Evolutionary conservation across 1,140 invertebrate genomes (phyloP), one percentile per base, ranked within the genome.

Genomic region (Pseudobourletiella spinata): DNA sequence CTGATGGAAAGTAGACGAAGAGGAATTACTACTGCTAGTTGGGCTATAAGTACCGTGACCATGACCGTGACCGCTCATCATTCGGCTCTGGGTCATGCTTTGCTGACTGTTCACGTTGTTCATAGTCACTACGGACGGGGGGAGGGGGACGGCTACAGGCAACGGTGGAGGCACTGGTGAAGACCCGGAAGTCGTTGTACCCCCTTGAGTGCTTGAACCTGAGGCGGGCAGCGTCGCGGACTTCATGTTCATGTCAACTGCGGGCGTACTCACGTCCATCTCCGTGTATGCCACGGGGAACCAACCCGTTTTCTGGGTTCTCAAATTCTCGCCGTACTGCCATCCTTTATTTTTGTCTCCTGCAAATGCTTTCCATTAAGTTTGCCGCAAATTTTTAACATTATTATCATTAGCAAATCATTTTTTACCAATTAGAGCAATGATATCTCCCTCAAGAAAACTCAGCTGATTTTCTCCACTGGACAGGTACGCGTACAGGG

Each of bases 241-340:
- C 43, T 44, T 50, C 26, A 14, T 28, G 11, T 3, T 56, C 24
- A 59, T 59, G 43, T 59, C 68, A 68, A 64, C 66, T 15, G 63
- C 52, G 3, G 29, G n/a, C 3, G 30, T 39, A 57, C 55, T 4
- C 48, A 84, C 71, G 69, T 82, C 70, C 20, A 74, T 77, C 76
- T 94, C 91, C 29, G 91, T 94, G 71, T 95, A 96, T 11, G 92
- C 91, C 32, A 94, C 77, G 1, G 91, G 92, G 75, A 95, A 95
- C 92, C 92, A 95, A 16, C 92, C 92, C 62, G 89, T 87, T 70
- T 87, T 83, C 73, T 91, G 88, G 24, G 88, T 93, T 16, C 90
- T 80, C 61, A 91, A 75, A 76, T 95, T 95, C 74, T 95, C 90
- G 24, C 91, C 91, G 73, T 92, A 95, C 74, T 95, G 91, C 91